Evolutionary conservation across 2,113 vertebrate species (phyloP), one percentile per base, ranked within the genome.

Genomic region (Channa argus): DNA sequence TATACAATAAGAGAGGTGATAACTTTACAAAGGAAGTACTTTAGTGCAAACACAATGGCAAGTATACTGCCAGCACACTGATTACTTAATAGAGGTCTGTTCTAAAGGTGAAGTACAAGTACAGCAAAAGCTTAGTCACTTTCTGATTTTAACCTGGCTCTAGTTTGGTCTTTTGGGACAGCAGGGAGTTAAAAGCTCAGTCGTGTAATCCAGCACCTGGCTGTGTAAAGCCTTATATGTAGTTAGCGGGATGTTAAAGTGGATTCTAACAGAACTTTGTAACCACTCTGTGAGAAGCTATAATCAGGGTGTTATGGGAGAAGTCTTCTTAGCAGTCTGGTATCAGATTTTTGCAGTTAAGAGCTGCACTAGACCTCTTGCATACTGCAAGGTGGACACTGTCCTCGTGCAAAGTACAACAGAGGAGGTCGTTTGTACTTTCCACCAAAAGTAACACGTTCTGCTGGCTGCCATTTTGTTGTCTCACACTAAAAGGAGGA

Each of bases 181-280:
- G 59, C 2, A 5, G 24, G 68, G 41, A 72, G 54, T 69, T 69
- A 56, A 74, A 72, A n/a, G 45, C 74, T 73, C 61, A 55, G 36
- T 64, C 64, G 52, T 75, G 43, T 69, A 55, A 73, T n/a, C 78
- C 60, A 73, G 55, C 50, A 81, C 74, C 72, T 76, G 63, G 70
- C 55, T 55, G 34, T 68, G 54, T 71, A 36, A 70, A 71, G 50
- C 0, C 8, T 15, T 62, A 24, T 2, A 0, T 70, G 68, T 12
- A 44, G 60, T 1, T 38, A 43, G 60, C 55, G 10, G 11, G 56
- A 68, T 47, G 63, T 68, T 58, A 41, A n/a, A 65, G 50, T 56
- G 38, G 39, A 38, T 53, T 77, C 44, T 2, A 63, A 38, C 5
- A 71, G 53, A 75, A 74, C 46, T 11, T 75, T 49, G 41, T 53